Evolutionary conservation across 64 coral and sea anemone species (phyloP).

Genomic region (Pocillopora damicornis): DNA sequence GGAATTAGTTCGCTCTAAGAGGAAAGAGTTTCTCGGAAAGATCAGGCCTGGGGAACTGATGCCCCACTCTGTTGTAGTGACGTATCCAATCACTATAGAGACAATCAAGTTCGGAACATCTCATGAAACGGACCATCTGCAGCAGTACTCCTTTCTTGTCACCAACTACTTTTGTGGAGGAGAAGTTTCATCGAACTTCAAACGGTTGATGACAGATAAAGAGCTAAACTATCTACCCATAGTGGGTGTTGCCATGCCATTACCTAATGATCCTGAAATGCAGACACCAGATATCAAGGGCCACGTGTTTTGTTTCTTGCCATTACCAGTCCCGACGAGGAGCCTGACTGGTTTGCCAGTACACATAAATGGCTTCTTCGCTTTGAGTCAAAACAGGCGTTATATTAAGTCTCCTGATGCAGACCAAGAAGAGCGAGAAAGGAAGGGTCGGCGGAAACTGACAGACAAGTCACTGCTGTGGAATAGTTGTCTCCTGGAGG

Average conservation of each 20-base stretch:
- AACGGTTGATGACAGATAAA: constrained; percentile 50
- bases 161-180: constrained; percentile 59
- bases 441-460: neutral
- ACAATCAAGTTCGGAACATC: neutral
- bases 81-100: constrained; percentile 62
- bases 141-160: constrained; percentile 58
- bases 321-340: constrained; percentile 66
- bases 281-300: neutral
- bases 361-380: constrained; percentile 92
- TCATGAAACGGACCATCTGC: neutral
- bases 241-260: constrained; percentile 57
- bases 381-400: constrained; percentile 84
- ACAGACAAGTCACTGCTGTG: constrained; percentile 74
- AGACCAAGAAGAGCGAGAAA: constrained; percentile 54
- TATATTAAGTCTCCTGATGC: constrained; percentile 82
- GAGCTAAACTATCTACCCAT: constrained; percentile 67
- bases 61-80: constrained; percentile 24
- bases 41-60: neutral
- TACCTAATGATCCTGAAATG: neutral
- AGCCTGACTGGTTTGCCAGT: constrained; percentile 83
- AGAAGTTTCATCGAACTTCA: constrained; percentile 19
- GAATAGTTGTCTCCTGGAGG: constrained; percentile 73
- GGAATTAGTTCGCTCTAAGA: constrained; percentile 30
- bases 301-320: constrained; percentile 84
- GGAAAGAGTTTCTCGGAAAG: constrained; percentile 50